Evolutionary conservation across 2,797 vertebrate species (phyloP).

Genomic region (Philypnodon macrostomus): DNA sequence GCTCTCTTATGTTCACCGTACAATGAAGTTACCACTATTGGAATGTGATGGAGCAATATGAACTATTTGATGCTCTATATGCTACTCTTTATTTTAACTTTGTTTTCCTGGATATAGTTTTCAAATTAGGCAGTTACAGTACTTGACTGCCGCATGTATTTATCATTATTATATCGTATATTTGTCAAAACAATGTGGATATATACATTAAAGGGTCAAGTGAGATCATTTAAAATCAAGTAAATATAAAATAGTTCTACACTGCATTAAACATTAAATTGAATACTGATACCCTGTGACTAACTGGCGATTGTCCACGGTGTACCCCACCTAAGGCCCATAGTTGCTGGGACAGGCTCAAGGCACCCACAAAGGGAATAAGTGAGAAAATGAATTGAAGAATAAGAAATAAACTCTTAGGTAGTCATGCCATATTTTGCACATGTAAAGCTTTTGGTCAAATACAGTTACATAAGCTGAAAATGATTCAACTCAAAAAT

Average conservation of each 20-base stretch:
- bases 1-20: background rate
- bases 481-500: background rate
- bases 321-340: too few relatives aligned
- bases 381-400: too few relatives aligned
- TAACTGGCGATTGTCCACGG: too few relatives aligned
- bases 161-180: background rate
- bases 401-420: too few relatives aligned
- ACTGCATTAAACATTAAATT: background rate
- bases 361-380: too few relatives aligned
- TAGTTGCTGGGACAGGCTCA: too few relatives aligned
- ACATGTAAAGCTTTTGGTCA: constrained; percentile 1
- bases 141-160: too few relatives aligned
- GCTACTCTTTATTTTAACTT: background rate
- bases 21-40: background rate
- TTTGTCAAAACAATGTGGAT: too few relatives aligned
- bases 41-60: too few relatives aligned
- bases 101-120: background rate
- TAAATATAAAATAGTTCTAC: background rate
- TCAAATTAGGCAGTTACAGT: too few relatives aligned
- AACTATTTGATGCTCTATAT: background rate
- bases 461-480: constrained; percentile 3
- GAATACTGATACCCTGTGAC: background rate
- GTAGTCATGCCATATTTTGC: background rate
- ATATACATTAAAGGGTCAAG: too few relatives aligned
- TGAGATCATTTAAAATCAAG: background rate